Base-by-base conservation (phyloP, 1,140 invertebrate species). In the Drosophila tristis region DNA sequence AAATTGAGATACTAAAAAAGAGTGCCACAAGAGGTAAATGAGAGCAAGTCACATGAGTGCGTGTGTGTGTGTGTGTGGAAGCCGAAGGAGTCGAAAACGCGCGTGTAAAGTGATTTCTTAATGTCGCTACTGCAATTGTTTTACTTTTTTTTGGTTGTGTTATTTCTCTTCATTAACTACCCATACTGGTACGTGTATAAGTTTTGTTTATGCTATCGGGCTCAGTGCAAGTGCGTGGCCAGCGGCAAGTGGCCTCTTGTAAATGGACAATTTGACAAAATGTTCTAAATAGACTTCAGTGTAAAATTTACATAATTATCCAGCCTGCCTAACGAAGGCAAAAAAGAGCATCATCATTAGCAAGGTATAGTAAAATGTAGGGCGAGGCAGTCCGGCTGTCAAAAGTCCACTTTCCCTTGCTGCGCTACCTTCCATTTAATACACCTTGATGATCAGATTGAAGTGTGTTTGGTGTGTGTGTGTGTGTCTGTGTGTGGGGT, bases 361-460 rank as follows among this genome's bases (percentile, higher is more conserved):
- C 20, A 20, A 54, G 35, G 4, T 39, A 13, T 13, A 13, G 35
- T 13, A 13, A 39, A 39, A 2, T 9, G 11, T 11, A 39, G 4
- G 35, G 11, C 4, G 35, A 13, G 11, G 35, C 35, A 13, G 35
- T 11, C 11, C 4, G 5, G 31, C 35, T 39, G 11, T 39, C 4
- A 39, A 39, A 39, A 13, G 3, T 13, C 11, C 11, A 29, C 11
- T 13, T 13, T 39, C 1, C 9, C 11, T 39, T 39, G 35, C 11
- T 13, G 35, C 4, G 13, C 11, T 13, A 39, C 35, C 35, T 39
- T 39, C 1, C 13, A 39, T 39, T 39, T 39, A 13, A 13, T 39
- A 13, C 4, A 39, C 11, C 35, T 39, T 39, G 35, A 39, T 57
- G 45, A 63, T 31, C 35, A 60, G 55, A 70, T 70, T 70, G 67